Conservation (phyloP, 2,888 invertebrate species). For the Hirtodrosophila duncani region DNA sequence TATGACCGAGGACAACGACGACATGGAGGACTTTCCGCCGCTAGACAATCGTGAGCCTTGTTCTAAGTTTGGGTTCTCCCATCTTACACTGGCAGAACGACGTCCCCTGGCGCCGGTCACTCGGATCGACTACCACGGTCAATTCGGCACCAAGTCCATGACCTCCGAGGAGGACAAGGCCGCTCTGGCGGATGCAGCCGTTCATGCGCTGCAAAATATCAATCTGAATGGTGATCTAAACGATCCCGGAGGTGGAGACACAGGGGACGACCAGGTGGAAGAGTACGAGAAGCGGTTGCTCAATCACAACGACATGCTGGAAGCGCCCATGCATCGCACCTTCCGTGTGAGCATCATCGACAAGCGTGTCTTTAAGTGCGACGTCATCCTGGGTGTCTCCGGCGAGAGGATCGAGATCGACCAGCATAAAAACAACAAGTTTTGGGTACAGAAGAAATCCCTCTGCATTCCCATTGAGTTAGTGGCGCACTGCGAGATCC, state of each 20-base stretch:
- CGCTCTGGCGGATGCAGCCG: constrained; percentile 69
- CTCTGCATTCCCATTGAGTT: constrained; percentile 91
- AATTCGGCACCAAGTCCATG: constrained; percentile 73
- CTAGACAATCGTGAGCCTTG: constrained; percentile 92
- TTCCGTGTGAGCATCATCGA: constrained; percentile 88
- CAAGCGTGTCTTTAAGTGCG: constrained; percentile 88
- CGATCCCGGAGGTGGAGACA: constrained; percentile 28
- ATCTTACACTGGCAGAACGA: constrained; percentile 91
- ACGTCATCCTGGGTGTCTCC: constrained; percentile 91
- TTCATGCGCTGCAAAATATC: constrained; percentile 57
- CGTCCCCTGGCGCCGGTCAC: constrained; percentile 71
- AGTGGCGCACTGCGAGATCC: constrained; percentile 91
- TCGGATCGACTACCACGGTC: constrained; percentile 70
- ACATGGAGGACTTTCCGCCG: constrained; percentile 92
- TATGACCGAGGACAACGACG: constrained; percentile 96
- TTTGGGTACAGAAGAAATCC: constrained; percentile 86
- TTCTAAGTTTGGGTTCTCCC: constrained; percentile 94
- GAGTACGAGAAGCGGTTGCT: constrained; percentile 84
- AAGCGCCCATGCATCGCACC: constrained; percentile 91
- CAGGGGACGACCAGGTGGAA: constrained; percentile 49
- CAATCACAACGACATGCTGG: constrained; percentile 87
- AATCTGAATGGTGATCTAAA: constrained; percentile 55
- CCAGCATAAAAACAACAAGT: constrained; percentile 82
- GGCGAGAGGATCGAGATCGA: constrained; percentile 95
- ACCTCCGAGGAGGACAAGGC: constrained; percentile 79